Percentiles rank a stretch among this genome's conserved stretches.
These are phyloP conservation scores for Alethe diademata DNA, from an alignment of 2,113 vertebrate species.

Conservation along the genomic window DNA sequence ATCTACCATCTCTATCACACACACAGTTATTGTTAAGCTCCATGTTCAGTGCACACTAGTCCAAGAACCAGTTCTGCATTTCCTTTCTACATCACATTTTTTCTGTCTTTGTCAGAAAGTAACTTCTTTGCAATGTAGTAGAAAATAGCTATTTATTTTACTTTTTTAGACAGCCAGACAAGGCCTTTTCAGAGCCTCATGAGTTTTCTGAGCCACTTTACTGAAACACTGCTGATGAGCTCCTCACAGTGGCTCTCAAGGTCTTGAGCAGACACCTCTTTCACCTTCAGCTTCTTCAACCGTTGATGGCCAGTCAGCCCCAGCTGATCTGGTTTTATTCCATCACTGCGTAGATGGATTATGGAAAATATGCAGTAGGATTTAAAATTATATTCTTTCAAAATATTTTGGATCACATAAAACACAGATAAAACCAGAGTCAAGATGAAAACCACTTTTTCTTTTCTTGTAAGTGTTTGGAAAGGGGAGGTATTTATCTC, in stretches of 20 bases:
- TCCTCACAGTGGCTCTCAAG: background rate
- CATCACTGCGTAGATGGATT: background rate
- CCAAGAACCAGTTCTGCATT: background rate
- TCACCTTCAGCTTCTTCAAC: background rate
- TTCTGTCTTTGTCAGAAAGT: background rate
- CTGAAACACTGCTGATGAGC: background rate
- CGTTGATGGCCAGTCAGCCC: background rate
- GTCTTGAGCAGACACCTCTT: background rate
- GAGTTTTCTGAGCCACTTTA: background rate
- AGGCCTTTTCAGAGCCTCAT: background rate
- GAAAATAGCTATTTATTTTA: background rate
- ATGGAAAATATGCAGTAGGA: background rate
- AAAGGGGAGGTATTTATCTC: background rate
- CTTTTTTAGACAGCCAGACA: background rate
- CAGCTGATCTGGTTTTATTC: background rate
- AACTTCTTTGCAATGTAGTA: background rate
- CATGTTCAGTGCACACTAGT: background rate
- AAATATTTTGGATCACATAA: background rate
- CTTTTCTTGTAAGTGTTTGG: background rate
- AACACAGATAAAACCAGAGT: background rate
- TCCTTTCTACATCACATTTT: background rate
- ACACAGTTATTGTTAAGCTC: background rate
- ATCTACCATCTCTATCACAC: background rate
- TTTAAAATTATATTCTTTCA: background rate
- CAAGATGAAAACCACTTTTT: background rate